phyloP scores from a whole-genome alignment of 2,888 invertebrate genomes.

The Drosophila parthenogenetica region DNA sequence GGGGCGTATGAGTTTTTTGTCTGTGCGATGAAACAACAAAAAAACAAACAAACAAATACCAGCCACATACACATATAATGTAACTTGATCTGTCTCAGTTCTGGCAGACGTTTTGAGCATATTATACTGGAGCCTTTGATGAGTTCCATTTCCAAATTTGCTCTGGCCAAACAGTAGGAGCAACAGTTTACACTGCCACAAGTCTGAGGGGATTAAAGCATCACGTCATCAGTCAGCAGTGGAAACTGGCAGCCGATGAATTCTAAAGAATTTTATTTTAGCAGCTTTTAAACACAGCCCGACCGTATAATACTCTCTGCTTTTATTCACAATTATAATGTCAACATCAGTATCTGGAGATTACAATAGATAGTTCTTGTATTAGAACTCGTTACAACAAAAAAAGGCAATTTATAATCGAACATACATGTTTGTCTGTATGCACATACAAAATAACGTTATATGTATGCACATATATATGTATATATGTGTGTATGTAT shows the following conservation, averaged over 20 bases:
- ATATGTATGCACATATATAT: too few relatives aligned
- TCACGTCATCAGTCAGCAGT: background rate
- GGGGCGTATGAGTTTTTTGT: conserved; percentile 63
- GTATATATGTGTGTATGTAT: too few relatives aligned
- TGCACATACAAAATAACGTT: too few relatives aligned
- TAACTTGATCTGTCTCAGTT: conserved; percentile 38
- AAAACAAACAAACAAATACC: conserved; percentile 19
- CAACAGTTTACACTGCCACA: background rate
- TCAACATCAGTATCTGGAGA: too few relatives aligned
- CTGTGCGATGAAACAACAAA: conserved; percentile 36
- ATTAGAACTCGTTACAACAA: too few relatives aligned
- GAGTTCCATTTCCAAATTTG: conserved; percentile 6
- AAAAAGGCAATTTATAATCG: too few relatives aligned
- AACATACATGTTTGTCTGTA: too few relatives aligned
- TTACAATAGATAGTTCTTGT: too few relatives aligned
- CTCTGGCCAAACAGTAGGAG: conserved; percentile 19
- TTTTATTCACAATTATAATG: too few relatives aligned
- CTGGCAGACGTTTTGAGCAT: conserved; percentile 2
- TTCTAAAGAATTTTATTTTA: background rate
- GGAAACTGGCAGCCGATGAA: background rate
- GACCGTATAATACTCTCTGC: too few relatives aligned
- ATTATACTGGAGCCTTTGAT: conserved; percentile 14
- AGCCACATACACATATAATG: conserved; percentile 26
- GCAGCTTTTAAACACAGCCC: too few relatives aligned
- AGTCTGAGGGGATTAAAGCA: background rate